Percentiles rank a stretch among this genome's conserved stretches.
Conservation (phyloP, 2,113 vertebrate genomes). For the Syngnathoides biaculeatus region DNA sequence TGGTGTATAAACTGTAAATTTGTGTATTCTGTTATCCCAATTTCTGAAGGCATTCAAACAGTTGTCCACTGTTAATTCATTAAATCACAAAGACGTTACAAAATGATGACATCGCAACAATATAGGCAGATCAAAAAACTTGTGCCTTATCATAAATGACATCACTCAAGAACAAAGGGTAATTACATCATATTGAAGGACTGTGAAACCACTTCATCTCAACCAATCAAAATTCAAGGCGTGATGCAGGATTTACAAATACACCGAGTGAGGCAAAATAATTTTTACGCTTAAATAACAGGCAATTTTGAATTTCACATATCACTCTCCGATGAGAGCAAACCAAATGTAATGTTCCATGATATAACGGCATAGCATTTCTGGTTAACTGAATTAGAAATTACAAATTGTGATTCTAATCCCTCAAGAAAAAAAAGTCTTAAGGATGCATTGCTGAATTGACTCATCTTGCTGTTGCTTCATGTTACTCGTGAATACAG, state of each 20-base stretch:
- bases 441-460: not conserved
- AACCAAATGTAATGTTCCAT: not conserved
- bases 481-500: not conserved
- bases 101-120: slow-evolving; percentile 6
- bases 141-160: not conserved
- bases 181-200: not conserved
- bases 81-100: not conserved
- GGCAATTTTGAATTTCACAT: not conserved
- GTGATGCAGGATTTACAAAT: not conserved
- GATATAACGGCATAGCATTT: not conserved
- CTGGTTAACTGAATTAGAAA: not conserved
- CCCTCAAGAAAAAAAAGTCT: not conserved
- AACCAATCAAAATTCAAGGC: not conserved
- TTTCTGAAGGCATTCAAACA: too few relatives aligned
- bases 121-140: not conserved
- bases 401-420: not conserved
- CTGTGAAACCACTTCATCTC: not conserved
- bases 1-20: too few relatives aligned
- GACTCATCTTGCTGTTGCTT: not conserved
- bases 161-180: not conserved
- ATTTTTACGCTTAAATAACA: not conserved
- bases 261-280: not conserved
- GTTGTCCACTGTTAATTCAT: not conserved
- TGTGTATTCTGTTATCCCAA: too few relatives aligned
- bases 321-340: not conserved